Evolutionary conservation across 2,888 invertebrate species (phyloP).

Genomic region (Thysanoteuthis rhombus): DNA sequence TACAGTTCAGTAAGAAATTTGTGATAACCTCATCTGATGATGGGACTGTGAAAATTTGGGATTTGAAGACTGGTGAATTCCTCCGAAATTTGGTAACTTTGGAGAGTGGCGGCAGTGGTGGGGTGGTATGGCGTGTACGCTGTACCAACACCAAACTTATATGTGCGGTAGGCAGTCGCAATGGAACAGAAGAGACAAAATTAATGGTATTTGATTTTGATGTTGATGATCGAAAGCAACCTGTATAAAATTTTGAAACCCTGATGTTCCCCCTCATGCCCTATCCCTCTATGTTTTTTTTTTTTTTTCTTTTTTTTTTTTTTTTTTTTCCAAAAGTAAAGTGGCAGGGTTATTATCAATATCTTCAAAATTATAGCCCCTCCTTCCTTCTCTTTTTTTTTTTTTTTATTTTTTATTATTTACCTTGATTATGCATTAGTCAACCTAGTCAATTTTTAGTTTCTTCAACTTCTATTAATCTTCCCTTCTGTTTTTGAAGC

Average conservation of each 20-base stretch:
- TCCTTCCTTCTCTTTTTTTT: background rate
- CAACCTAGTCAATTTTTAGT: background rate
- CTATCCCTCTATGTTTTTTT: background rate
- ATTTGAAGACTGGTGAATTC: slow-evolving; percentile 91
- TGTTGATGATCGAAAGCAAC: slow-evolving; percentile 70
- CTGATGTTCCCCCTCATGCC: background rate
- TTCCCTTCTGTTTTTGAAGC: background rate
- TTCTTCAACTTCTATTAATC: background rate
- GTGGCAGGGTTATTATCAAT: background rate
- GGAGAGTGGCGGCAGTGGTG: slow-evolving; percentile 94
- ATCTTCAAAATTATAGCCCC: background rate
- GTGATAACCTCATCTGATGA: slow-evolving; percentile 99
- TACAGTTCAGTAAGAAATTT: slow-evolving; percentile 93
- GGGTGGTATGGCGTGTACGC: slow-evolving; percentile 96
- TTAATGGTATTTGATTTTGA: slow-evolving; percentile 97
- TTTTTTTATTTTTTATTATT: background rate
- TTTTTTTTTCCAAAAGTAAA: background rate
- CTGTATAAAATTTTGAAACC: background rate
- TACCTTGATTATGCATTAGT: background rate
- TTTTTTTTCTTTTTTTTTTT: too few species aligned
- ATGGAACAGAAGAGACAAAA: slow-evolving; percentile 99
- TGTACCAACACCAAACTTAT: slow-evolving; percentile 96
- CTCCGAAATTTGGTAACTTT: slow-evolving; percentile 93
- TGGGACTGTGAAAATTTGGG: slow-evolving; percentile 99
- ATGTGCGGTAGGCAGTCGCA: slow-evolving; percentile 97